phyloP scores from a whole-genome alignment of 1,140 invertebrate species.

The Tenebrio molitor region DNA sequence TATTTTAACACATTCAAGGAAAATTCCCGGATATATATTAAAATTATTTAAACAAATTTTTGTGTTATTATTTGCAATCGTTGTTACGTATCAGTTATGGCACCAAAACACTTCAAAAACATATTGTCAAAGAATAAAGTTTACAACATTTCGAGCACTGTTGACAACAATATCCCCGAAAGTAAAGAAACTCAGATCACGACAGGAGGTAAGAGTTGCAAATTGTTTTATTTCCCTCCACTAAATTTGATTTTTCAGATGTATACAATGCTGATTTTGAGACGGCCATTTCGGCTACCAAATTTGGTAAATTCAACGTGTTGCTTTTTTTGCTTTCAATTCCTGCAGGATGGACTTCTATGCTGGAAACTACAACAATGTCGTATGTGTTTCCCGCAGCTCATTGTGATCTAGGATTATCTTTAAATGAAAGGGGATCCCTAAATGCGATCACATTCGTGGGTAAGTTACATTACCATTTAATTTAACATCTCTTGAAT shows the following conservation, averaged over 20 bases:
- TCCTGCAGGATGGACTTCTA: slow-evolving; percentile 74
- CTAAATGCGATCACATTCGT: slow-evolving; percentile 77
- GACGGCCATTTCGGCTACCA: slow-evolving; percentile 65
- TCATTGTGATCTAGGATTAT: slow-evolving; percentile 78
- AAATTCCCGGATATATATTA: slow-evolving; percentile 1
- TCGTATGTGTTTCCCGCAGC: slow-evolving; percentile 79
- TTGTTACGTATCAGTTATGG: background rate
- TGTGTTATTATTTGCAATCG: background rate
- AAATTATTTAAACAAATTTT: slow-evolving; percentile 22
- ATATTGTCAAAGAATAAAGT: background rate
- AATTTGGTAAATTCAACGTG: slow-evolving; percentile 77
- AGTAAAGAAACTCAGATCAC: background rate
- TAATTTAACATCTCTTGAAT: background rate
- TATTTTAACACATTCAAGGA: background rate
- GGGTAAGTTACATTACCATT: slow-evolving; percentile 66
- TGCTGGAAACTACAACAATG: slow-evolving; percentile 76
- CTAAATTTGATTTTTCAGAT: background rate
- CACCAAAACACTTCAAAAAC: slow-evolving; percentile 13
- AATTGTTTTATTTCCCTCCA: background rate
- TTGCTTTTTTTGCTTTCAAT: slow-evolving; percentile 73
- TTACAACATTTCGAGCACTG: background rate
- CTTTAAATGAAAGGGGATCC: slow-evolving; percentile 76
- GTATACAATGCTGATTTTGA: slow-evolving; percentile 65
- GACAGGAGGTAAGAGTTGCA: background rate
- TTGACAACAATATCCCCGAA: background rate